phyloP scores from a whole-genome alignment of 2,113 vertebrate species.

The Otus sunia region DNA sequence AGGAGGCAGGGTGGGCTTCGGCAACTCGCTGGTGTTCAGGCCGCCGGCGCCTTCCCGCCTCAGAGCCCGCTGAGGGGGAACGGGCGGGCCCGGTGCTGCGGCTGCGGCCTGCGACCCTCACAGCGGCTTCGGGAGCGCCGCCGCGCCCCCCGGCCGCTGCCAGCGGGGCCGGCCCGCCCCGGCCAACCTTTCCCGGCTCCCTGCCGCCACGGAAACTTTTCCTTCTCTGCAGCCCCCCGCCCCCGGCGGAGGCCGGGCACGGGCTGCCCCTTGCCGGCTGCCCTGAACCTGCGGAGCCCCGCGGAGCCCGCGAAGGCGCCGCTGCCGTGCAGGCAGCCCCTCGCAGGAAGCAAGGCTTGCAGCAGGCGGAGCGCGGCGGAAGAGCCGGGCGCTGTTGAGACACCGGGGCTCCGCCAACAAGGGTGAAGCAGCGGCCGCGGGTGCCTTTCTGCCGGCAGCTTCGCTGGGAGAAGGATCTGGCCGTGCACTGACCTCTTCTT shows the following conservation, averaged over 20 bases:
- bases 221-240: no score
- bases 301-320: background rate
- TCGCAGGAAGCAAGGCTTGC: background rate
- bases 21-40: no score
- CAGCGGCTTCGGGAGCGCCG: background rate
- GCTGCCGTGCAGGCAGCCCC: no score
- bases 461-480: background rate
- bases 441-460: background rate
- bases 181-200: background rate
- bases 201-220: no score
- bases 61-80: no score
- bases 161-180: no score
- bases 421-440: background rate
- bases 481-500: rapidly evolving
- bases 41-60: background rate
- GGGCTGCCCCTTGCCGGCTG: background rate
- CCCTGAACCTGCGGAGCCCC: background rate
- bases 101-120: rapidly evolving
- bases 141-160: no score
- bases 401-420: background rate
- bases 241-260: no score
- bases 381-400: background rate
- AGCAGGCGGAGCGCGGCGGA: background rate
- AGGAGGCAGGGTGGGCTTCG: rapidly evolving
- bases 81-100: background rate